phyloP scores from a whole-genome alignment of 2,113 vertebrate genomes.

The Eleginops maclovinus region DNA sequence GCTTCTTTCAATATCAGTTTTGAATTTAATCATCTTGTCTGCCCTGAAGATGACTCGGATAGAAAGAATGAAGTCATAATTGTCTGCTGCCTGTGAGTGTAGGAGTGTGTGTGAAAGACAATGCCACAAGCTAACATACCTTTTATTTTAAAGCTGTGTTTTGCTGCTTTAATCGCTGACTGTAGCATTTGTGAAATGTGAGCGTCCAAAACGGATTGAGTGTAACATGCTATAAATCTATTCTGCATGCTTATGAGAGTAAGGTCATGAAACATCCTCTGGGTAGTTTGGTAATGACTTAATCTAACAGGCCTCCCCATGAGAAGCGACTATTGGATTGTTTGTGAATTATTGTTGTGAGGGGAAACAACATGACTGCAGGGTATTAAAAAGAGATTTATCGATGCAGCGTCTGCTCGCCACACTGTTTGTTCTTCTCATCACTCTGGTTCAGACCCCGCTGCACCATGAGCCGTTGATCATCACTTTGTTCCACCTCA shows the following conservation, averaged over 20 bases:
- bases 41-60: conserved; percentile 50
- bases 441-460: conserved; percentile 27
- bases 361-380: conserved; percentile 44
- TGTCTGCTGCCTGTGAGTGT: conserved; percentile 37
- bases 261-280: conserved; percentile 25
- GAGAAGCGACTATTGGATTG: conserved; percentile 48
- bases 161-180: not conserved
- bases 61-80: conserved; percentile 63
- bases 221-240: conserved; percentile 5
- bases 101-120: conserved; percentile 27
- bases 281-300: conserved; percentile 43
- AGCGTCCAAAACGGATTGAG: conserved; percentile 1
- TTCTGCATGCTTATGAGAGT: conserved; percentile 17
- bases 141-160: conserved; percentile 17
- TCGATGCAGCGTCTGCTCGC: conserved; percentile 16
- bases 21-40: conserved; percentile 41
- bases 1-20: conserved; percentile 48
- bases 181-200: not conserved
- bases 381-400: conserved; percentile 74
- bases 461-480: conserved; percentile 31
- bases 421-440: conserved; percentile 62
- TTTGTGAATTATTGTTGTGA: conserved; percentile 56
- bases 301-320: conserved; percentile 45
- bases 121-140: conserved; percentile 27
- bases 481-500: conserved; percentile 50